Conservation (phyloP, 2,888 invertebrate species). For the Dasypogon diadema region DNA sequence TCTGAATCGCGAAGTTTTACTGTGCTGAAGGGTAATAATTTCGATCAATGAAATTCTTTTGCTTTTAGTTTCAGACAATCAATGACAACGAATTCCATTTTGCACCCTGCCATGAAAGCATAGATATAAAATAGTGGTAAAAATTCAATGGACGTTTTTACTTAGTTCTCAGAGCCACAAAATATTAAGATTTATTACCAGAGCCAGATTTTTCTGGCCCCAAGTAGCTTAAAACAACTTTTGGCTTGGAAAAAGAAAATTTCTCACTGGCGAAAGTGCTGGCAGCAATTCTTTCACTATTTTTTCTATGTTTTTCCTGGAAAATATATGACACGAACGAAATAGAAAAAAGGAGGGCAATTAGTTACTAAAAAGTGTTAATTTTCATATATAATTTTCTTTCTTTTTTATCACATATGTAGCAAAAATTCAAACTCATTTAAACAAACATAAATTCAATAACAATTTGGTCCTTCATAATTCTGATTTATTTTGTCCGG, state of each 20-base stretch:
- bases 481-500: no score
- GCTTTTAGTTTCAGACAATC: conserved; percentile 38
- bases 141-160: conserved; percentile 47
- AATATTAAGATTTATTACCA: conserved; percentile 45
- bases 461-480: no score
- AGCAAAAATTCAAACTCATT: no score
- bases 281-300: conserved; percentile 32
- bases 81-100: conserved; percentile 23
- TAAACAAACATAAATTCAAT: no score
- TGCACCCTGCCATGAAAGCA: conserved; percentile 29
- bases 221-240: conserved; percentile 44
- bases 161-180: conserved; percentile 39
- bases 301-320: neutral
- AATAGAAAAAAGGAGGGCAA: neutral
- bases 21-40: conserved; percentile 11
- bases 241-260: conserved; percentile 37
- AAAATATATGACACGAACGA: neutral
- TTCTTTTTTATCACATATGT: no score
- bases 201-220: conserved; percentile 47
- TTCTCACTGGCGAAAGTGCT: conserved; percentile 42
- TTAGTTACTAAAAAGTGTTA: neutral
- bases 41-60: conserved; percentile 34
- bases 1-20: conserved; percentile 18
- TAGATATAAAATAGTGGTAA: conserved; percentile 32
- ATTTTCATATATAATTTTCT: no score